Percentiles rank a stretch among this genome's conserved stretches.
phyloP scores from a whole-genome alignment of 1,140 invertebrate genomes.

The Pentalonia nigronervosa region DNA sequence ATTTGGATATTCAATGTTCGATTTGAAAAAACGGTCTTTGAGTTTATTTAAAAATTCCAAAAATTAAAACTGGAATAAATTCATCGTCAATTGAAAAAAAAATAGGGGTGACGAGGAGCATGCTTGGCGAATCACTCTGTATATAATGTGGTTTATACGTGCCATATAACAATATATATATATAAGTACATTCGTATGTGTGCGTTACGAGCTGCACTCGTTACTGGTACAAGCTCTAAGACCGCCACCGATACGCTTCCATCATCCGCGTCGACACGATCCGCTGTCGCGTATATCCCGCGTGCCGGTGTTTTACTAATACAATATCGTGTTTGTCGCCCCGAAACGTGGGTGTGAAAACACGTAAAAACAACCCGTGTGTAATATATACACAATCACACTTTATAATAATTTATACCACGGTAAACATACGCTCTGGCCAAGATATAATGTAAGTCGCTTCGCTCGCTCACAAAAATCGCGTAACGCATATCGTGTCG shows the following conservation, averaged over 20 bases:
- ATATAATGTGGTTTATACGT: neutral
- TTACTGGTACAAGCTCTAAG: neutral
- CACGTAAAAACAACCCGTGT: neutral
- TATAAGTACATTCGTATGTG: neutral
- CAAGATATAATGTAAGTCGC: neutral
- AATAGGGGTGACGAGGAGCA: too few species aligned
- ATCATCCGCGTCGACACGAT: neutral
- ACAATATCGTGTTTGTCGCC: neutral
- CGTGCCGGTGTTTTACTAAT: neutral
- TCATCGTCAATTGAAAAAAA: too few species aligned
- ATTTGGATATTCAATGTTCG: too few species aligned
- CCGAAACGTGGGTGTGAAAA: conserved; percentile 40
- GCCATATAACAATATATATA: neutral
- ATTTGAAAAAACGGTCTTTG: too few species aligned
- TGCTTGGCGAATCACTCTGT: too few species aligned
- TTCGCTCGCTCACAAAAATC: neutral
- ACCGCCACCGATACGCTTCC: conserved; percentile 14
- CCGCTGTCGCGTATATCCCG: neutral
- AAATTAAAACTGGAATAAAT: too few species aligned
- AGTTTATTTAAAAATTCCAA: too few species aligned
- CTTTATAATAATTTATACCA: neutral
- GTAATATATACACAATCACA: neutral
- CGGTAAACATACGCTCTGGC: neutral
- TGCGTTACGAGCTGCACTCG: neutral
- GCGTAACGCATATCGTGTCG: neutral